These are phyloP conservation scores for Mohoua ochrocephala DNA, from an alignment of 2,113 vertebrate species.

Conservation along the genomic window DNA sequence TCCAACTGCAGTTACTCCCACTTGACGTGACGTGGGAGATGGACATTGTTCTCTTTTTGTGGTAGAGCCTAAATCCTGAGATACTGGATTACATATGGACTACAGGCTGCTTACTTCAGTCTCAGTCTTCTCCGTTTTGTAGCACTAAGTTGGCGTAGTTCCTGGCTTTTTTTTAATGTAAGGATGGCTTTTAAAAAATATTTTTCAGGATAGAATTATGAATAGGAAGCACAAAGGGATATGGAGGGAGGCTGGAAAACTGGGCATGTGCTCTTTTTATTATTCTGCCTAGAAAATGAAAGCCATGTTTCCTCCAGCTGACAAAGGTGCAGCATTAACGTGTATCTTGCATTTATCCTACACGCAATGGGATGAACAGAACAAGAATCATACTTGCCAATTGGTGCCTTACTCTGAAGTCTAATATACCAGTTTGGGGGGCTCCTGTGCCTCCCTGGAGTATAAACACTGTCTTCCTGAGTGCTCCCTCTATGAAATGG, in stretches of 20 bases:
- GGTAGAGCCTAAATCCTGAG: background rate
- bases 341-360: background rate
- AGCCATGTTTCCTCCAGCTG: background rate
- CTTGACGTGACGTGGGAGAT: background rate
- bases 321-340: background rate
- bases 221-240: background rate
- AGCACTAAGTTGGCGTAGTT: background rate
- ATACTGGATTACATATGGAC: background rate
- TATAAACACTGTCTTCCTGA: background rate
- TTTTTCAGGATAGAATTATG: background rate
- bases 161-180: background rate
- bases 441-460: background rate
- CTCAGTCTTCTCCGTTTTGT: background rate
- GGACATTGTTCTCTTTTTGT: background rate
- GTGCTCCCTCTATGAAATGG: background rate
- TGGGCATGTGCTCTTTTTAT: background rate
- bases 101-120: background rate
- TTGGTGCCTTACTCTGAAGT: constrained; percentile 34
- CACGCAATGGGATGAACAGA: background rate
- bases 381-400: background rate
- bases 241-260: background rate
- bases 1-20: background rate
- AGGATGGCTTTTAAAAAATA: background rate
- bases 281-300: background rate
- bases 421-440: background rate